phyloP scores from a whole-genome alignment of 2,113 vertebrate species.

The Nerophis lumbriciformis region DNA sequence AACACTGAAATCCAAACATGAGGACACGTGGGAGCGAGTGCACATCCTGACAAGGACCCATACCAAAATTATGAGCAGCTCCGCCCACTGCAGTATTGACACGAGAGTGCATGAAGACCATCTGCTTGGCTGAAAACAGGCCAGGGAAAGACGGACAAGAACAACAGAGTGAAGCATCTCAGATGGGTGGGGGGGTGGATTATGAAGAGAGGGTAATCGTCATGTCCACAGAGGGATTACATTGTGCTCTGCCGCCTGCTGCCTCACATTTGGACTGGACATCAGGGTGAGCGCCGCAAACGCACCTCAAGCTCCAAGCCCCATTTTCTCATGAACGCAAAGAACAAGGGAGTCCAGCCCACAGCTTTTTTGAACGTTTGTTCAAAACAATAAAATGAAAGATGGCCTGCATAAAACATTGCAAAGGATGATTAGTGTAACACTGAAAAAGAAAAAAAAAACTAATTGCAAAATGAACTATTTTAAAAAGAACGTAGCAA shows the following conservation, averaged over 20 bases:
- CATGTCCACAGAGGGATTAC: conserved; percentile 69
- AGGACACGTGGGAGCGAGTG: neutral
- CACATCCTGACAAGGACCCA: neutral
- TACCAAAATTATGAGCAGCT: too few species aligned
- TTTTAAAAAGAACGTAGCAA: too few species aligned
- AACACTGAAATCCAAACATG: neutral
- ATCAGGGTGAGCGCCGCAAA: too few species aligned
- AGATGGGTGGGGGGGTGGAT: neutral
- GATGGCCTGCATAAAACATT: too few species aligned
- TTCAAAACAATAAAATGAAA: too few species aligned
- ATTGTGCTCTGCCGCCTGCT: conserved; percentile 33
- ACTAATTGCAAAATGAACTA: too few species aligned
- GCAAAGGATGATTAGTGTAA: too few species aligned
- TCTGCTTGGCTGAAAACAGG: conserved; percentile 29
- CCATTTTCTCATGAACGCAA: too few species aligned
- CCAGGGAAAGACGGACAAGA: conserved; percentile 14
- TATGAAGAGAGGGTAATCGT: conserved; percentile 46
- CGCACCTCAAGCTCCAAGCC: too few species aligned
- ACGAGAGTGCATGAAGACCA: conserved; percentile 18
- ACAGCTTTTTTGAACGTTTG: too few species aligned
- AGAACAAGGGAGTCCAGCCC: too few species aligned
- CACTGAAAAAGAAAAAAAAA: too few species aligned
- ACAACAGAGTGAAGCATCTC: conserved; percentile 15
- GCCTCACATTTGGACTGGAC: neutral
- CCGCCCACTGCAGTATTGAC: conserved; percentile 10